These are phyloP conservation scores for Stenotaenia linearis DNA, from an alignment of 2,888 invertebrate species.

Conservation along the genomic window DNA sequence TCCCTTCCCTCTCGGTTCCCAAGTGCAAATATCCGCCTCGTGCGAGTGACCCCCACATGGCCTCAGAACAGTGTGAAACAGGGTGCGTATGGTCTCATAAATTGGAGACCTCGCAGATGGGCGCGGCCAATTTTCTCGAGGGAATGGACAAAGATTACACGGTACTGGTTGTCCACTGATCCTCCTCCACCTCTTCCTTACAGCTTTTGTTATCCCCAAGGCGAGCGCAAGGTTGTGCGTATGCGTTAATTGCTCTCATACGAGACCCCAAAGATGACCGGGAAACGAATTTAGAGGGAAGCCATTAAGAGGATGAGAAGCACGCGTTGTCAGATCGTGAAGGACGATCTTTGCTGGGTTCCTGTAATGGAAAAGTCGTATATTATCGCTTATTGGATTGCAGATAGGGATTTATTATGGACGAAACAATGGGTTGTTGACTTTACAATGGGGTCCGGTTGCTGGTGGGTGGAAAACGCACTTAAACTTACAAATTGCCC, in stretches of 20 bases:
- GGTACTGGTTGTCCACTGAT: constrained; percentile 4
- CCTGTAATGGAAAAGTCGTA: not conserved
- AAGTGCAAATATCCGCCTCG: not conserved
- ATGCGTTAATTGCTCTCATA: constrained; percentile 19
- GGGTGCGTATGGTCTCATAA: constrained; percentile 7
- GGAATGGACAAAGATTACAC: constrained; percentile 16
- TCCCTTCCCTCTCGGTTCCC: not conserved
- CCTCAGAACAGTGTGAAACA: not conserved
- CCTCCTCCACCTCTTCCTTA: not conserved
- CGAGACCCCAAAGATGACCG: constrained; percentile 7
- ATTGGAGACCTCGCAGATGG: constrained; percentile 21
- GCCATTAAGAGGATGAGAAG: not conserved
- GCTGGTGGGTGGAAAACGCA: constrained; percentile 2
- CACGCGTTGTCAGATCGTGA: not conserved
- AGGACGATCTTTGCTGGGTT: not conserved
- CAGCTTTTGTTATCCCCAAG: constrained; percentile 17
- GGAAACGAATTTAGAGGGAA: not conserved
- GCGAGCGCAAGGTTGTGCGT: not conserved
- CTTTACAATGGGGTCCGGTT: not conserved
- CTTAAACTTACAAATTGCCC: constrained; percentile 9
- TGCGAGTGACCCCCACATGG: not conserved
- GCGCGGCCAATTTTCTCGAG: constrained; percentile 3
- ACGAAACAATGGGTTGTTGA: not conserved
- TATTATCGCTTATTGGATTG: not conserved
- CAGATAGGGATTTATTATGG: not conserved